These are phyloP conservation scores for Thamnaconus septentrionalis DNA, from an alignment of 2,113 vertebrate genomes.

Conservation along the genomic window DNA sequence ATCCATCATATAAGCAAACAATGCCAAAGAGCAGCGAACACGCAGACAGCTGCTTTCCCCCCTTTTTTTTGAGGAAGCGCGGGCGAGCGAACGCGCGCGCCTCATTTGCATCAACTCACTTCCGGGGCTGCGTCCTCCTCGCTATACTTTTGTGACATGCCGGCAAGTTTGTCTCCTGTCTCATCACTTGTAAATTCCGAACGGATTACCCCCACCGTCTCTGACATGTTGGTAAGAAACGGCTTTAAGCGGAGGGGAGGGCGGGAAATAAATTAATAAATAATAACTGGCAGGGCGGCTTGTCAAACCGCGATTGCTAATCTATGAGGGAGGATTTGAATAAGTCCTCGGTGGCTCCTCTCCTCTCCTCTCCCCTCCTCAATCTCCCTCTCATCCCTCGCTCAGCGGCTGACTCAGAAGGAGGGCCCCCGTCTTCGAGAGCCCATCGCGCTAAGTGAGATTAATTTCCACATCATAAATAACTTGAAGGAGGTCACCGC, in stretches of 20 bases:
- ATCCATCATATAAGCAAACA: slow-evolving; percentile 62
- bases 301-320: slow-evolving; percentile 78
- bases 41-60: slow-evolving; percentile 57
- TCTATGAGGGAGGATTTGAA: slow-evolving; percentile 81
- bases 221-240: no score
- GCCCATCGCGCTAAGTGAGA: slow-evolving; percentile 73
- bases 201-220: slow-evolving; percentile 68
- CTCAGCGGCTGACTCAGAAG: slow-evolving; percentile 64
- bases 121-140: slow-evolving; percentile 42
- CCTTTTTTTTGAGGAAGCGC: no score
- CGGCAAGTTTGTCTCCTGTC: slow-evolving; percentile 66
- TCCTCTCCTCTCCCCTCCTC: slow-evolving; percentile 57
- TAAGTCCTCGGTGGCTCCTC: slow-evolving; percentile 68
- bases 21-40: slow-evolving; percentile 60
- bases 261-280: slow-evolving; percentile 63
- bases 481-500: slow-evolving; percentile 67
- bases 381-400: slow-evolving; percentile 64
- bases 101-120: slow-evolving; percentile 72
- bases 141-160: slow-evolving; percentile 50
- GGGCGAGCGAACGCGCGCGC: slow-evolving; percentile 28
- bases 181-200: slow-evolving; percentile 74
- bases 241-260: no score
- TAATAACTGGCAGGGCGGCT: slow-evolving; percentile 71
- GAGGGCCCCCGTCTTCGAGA: slow-evolving; percentile 66
- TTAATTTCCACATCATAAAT: slow-evolving; percentile 81